phyloP scores from a whole-genome alignment of 2,888 invertebrate genomes.

The Drosophila picticornis region DNA sequence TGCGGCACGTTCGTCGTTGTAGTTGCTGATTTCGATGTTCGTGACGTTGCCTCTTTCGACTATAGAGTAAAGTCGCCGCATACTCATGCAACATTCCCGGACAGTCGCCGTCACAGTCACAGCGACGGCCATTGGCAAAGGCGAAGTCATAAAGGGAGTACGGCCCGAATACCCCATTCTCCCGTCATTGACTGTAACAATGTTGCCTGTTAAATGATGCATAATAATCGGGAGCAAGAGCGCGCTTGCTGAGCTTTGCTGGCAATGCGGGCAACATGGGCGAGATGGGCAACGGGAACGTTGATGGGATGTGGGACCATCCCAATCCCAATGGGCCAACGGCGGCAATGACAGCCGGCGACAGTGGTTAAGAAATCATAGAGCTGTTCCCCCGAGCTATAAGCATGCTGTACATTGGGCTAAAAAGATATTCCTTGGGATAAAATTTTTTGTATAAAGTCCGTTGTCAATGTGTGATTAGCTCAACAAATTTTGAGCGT shows the following conservation, averaged over 20 bases:
- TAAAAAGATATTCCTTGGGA: background rate
- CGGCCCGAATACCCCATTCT: conserved; percentile 27
- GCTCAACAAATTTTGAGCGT: background rate
- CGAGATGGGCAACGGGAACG: background rate
- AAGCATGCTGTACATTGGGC: conserved; percentile 17
- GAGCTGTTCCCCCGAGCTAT: conserved; percentile 35
- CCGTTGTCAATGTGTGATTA: background rate
- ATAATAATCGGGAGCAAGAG: conserved; percentile 74
- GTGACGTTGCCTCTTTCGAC: conserved; percentile 63
- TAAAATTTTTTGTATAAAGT: background rate
- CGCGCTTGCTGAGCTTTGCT: conserved; percentile 69
- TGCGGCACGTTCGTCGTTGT: conserved; percentile 66
- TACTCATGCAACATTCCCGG: background rate
- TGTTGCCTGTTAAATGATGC: conserved; percentile 80
- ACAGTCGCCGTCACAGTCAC: conserved; percentile 2
- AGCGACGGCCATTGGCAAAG: conserved; percentile 9
- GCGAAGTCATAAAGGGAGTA: conserved; percentile 8
- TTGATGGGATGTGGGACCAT: conserved; percentile 61
- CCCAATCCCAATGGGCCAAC: conserved; percentile 50
- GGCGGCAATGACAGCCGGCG: conserved; percentile 39
- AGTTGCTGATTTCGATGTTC: conserved; percentile 48
- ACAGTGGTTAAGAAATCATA: conserved; percentile 65
- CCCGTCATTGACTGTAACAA: conserved; percentile 77
- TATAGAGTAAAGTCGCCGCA: background rate
- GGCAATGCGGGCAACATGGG: conserved; percentile 4